Percentiles rank a stretch among this genome's conserved stretches.
phyloP scores from a whole-genome alignment of 2,113 vertebrate species.

The Suncus etruscus region DNA sequence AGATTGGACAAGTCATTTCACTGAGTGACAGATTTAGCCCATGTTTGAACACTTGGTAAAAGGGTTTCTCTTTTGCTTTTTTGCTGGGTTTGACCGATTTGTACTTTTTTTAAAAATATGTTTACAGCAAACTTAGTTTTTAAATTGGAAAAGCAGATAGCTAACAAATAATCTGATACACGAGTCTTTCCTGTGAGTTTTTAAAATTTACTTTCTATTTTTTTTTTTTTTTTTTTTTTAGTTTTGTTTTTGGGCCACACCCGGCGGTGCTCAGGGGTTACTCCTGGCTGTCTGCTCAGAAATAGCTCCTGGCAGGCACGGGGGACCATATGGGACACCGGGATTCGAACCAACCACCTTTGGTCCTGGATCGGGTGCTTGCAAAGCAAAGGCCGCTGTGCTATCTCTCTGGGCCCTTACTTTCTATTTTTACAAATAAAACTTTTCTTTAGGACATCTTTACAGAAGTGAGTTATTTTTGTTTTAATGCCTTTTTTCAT shows the following conservation, averaged over 20 bases:
- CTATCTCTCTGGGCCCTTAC: no score
- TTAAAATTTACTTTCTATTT: constrained; percentile 56
- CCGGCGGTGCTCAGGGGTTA: no score
- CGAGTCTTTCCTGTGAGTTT: constrained; percentile 35
- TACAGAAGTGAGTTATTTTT: constrained; percentile 15
- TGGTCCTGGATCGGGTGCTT: no score
- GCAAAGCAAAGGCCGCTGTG: no score
- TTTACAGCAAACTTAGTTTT: constrained; percentile 53
- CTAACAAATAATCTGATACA: constrained; percentile 46
- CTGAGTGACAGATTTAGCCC: constrained; percentile 47
- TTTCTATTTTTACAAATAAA: constrained; percentile 65
- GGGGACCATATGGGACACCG: no score
- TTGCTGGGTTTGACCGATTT: constrained; percentile 26
- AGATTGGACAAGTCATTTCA: constrained; percentile 53
- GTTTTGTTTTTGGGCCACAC: no score
- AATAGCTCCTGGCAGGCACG: no score
- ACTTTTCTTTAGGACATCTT: constrained; percentile 57
- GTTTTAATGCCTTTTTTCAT: constrained; percentile 13
- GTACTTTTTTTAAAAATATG: constrained; percentile 48
- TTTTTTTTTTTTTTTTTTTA: no score
- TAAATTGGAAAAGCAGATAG: constrained; percentile 49
- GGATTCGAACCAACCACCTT: no score
- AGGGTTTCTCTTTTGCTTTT: constrained; percentile 43
- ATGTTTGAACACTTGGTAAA: constrained; percentile 62
- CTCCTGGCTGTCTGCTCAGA: no score